Evolutionary conservation across 2,797 vertebrate genomes (phyloP).

Genomic region (Thamnophis elegans): DNA sequence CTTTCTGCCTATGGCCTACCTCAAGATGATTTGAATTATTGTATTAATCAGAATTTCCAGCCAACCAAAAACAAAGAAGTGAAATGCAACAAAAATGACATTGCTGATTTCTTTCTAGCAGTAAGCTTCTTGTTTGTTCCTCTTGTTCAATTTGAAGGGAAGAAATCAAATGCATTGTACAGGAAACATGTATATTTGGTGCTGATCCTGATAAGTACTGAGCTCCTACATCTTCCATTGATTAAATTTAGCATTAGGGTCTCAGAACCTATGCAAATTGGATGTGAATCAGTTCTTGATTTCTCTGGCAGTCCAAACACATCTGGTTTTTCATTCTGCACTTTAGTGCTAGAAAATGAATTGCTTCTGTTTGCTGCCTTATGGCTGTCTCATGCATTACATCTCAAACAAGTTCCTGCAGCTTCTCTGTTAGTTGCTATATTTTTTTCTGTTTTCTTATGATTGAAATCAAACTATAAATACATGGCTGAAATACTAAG

Average conservation of each 20-base stretch:
- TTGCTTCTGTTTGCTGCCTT: slow-evolving; percentile 16
- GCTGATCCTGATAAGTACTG: slow-evolving; percentile 33
- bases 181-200: not conserved
- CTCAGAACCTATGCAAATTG: slow-evolving; percentile 51
- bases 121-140: slow-evolving; percentile 49
- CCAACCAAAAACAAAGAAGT: slow-evolving; percentile 61
- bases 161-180: slow-evolving; percentile 39
- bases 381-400: slow-evolving; percentile 1
- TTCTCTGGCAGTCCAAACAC: slow-evolving; percentile 50
- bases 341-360: slow-evolving; percentile 35
- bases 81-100: slow-evolving; percentile 42
- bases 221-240: not conserved
- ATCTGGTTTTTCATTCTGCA: slow-evolving; percentile 42
- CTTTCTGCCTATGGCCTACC: slow-evolving; percentile 41
- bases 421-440: not conserved
- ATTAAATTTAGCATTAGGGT: slow-evolving; percentile 43
- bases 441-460: not conserved
- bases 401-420: not conserved
- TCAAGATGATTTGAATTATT: slow-evolving; percentile 42
- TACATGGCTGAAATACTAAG: not conserved
- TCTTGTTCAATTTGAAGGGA: slow-evolving; percentile 37
- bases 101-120: slow-evolving; percentile 39
- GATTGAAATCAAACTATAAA: not conserved
- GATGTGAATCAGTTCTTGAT: slow-evolving; percentile 44
- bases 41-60: slow-evolving; percentile 39